Base-by-base conservation (phyloP, 2,797 vertebrate genomes). In the Synaphobranchus kaupii region DNA sequence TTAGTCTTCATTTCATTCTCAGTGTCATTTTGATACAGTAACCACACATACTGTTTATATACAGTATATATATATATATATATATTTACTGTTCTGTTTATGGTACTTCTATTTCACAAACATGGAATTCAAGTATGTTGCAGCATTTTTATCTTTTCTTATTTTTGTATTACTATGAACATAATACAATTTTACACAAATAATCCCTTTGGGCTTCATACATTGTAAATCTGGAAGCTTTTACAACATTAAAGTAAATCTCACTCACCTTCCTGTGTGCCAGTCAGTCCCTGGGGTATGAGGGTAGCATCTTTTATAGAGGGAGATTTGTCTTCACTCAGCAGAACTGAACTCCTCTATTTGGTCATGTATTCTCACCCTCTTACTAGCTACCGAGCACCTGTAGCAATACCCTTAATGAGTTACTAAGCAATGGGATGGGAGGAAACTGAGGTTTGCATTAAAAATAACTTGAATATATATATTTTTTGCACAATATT, bases 251-350 rank as follows among this genome's bases (percentile, higher is more conserved):
- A 54, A 25, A 28, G 48, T 15, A 28, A n/a, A 3, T 25, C 7
- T 71, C 80, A 88, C 93, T 58, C 92, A 94, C 94, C 94, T 94
- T 90, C 89, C 95, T 95, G 90, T 95, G 85, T 89, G 89, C 86
- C 90, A 90, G 90, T 86, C 90, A 90, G 90, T 93, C 84, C 84
- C 78, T 28, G 15, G 86, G 89, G 84, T 83, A 83, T 84, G 87
- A n/a, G 48, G 84, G 86, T 84, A 87, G 88, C 91, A 91, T 90
- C 31, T 94, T 95, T 93, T 95, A 94, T 66, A 28, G 83, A 86
- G 83, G 85, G 86, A 80, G 90, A 92, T 91, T 89, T 91, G 90
- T 90, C 90, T 88, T 87, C 87, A 82, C 91, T 86, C 58, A 90
- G 86, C 13, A 84, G n/a, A 56, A 83, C 28, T 84, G 89, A 83